Evolutionary conservation across 2,888 invertebrate genomes (phyloP).

Genomic region (Ochropleura plecta): DNA sequence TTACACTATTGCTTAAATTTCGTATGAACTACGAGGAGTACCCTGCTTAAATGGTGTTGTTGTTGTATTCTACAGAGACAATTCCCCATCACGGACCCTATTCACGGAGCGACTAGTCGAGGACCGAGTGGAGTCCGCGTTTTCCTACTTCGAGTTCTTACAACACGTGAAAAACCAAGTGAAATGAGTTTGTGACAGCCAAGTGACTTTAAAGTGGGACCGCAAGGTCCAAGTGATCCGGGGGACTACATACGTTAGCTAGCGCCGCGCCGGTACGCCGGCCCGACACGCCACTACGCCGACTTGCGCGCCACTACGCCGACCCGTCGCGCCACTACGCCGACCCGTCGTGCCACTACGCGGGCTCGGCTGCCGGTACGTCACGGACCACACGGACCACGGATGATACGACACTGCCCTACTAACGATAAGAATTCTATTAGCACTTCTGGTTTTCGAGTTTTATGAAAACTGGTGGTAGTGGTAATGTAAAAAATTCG

Average conservation of each 20-base stretch:
- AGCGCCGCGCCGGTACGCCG: conserved; percentile 42
- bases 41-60: conserved; percentile 5
- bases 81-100: conserved; percentile 94
- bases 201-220: conserved; percentile 68
- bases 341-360: background rate
- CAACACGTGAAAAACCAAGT: conserved; percentile 98
- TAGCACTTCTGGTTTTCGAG: conserved; percentile 71
- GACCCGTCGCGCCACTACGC: background rate
- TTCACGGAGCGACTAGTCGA: conserved; percentile 98
- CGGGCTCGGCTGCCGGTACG: background rate
- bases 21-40: background rate
- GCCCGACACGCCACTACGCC: conserved; percentile 4
- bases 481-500: conserved; percentile 58
- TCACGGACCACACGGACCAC: conserved; percentile 15
- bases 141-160: conserved; percentile 99
- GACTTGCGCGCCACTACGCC: background rate
- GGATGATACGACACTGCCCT: conserved; percentile 77
- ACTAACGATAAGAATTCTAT: conserved; percentile 64
- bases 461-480: conserved; percentile 63
- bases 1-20: background rate
- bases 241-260: conserved; percentile 57
- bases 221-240: conserved; percentile 52
- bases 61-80: conserved; percentile 93
- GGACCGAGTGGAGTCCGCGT: conserved; percentile 97
- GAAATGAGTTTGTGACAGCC: conserved; percentile 91